phyloP scores from a whole-genome alignment of 2,113 vertebrate genomes.

The Melanerpes aurifrons region DNA sequence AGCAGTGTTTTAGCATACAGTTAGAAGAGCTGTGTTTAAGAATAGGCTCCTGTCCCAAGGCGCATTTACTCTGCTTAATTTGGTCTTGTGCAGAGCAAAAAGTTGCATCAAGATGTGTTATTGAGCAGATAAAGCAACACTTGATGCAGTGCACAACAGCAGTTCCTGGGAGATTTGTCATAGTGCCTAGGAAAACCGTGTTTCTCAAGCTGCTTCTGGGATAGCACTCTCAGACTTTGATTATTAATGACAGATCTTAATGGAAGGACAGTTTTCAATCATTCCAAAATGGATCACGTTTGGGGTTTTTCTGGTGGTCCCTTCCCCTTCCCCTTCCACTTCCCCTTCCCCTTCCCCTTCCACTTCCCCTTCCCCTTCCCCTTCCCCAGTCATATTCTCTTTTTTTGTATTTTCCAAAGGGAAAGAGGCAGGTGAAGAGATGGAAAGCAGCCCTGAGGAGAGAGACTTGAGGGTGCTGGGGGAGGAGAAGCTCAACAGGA shows the following conservation, averaged over 20 bases:
- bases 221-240: neutral
- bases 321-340: neutral
- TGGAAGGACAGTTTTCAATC: neutral
- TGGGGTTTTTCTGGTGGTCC: no score
- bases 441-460: no score
- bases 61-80: conserved; percentile 51
- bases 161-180: conserved; percentile 22
- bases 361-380: no score
- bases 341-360: no score
- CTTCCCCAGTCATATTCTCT: neutral
- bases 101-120: conserved; percentile 28
- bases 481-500: no score
- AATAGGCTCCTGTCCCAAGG: neutral
- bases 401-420: neutral
- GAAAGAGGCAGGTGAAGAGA: neutral
- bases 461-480: no score
- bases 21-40: neutral
- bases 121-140: conserved; percentile 37
- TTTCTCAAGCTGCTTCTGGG: conserved; percentile 9
- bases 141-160: neutral
- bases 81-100: conserved; percentile 27
- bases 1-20: conserved; percentile 6
- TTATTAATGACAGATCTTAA: neutral
- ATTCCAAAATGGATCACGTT: neutral
- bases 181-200: neutral